Evolutionary conservation across 2,797 vertebrate genomes (phyloP).

Genomic region (Ctenopoma multispine): DNA sequence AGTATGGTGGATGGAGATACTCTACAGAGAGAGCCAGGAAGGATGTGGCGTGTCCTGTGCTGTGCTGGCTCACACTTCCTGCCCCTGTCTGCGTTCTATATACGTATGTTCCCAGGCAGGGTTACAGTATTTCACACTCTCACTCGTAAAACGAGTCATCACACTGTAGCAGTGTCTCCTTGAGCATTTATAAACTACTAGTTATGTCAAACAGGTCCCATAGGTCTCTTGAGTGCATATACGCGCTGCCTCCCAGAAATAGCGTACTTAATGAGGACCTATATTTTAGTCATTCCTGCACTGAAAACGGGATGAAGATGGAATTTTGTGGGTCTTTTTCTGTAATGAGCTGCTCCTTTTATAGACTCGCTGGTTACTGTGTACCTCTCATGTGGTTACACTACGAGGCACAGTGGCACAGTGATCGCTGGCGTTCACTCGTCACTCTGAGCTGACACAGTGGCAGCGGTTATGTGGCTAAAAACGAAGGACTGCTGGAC

Average conservation of each 20-base stretch:
- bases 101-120: conserved; percentile 47
- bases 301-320: conserved; percentile 56
- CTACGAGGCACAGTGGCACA: conserved; percentile 33
- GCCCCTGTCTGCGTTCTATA: conserved; percentile 46
- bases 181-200: conserved; percentile 47
- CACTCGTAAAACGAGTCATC: conserved; percentile 66
- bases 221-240: conserved; percentile 49
- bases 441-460: conserved; percentile 55
- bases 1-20: conserved; percentile 39
- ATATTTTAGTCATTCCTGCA: conserved; percentile 65
- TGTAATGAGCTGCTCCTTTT: conserved; percentile 64
- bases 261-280: conserved; percentile 66
- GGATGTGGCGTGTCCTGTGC: conserved; percentile 51
- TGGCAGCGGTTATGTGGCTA: conserved; percentile 44
- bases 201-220: conserved; percentile 51
- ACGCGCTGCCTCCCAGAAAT: conserved; percentile 58
- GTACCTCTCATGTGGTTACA: conserved; percentile 75
- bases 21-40: conserved; percentile 46
- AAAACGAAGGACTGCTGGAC: conserved; percentile 50
- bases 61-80: conserved; percentile 49
- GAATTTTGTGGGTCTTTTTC: conserved; percentile 62
- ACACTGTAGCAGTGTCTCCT: conserved; percentile 24
- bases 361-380: conserved; percentile 61
- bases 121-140: conserved; percentile 41
- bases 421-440: conserved; percentile 63